Evolutionary conservation across 2,113 vertebrate genomes (phyloP).

Genomic region (Malurus melanocephalus): DNA sequence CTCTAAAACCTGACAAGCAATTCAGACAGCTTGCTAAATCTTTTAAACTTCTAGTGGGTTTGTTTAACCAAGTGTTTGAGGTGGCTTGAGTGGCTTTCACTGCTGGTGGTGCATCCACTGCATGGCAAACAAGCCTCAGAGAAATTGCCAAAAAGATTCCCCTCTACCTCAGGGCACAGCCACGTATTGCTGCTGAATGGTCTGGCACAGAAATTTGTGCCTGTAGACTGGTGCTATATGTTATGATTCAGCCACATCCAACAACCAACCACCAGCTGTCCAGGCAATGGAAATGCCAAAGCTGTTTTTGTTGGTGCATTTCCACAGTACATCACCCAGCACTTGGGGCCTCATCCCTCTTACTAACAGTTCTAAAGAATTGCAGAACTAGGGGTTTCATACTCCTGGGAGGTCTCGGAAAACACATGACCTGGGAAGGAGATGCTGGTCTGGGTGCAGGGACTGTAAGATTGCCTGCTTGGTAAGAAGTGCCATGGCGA

Average conservation of each 20-base stretch:
- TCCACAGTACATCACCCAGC: rapidly evolving
- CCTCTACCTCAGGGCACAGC: not conserved
- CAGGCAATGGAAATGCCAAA: not conserved
- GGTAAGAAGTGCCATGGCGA: not conserved
- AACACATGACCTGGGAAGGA: not conserved
- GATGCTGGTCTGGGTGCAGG: not conserved
- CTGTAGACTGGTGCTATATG: rapidly evolving
- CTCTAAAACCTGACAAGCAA: not conserved
- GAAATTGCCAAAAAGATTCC: no score
- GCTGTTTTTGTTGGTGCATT: not conserved
- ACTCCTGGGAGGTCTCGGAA: not conserved
- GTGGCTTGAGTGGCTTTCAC: not conserved
- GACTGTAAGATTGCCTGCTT: not conserved
- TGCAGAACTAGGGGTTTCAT: not conserved
- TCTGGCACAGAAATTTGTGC: not conserved
- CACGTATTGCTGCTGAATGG: not conserved
- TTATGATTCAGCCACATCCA: not conserved
- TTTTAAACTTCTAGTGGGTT: not conserved
- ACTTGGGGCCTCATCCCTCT: not conserved
- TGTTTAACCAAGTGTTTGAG: not conserved
- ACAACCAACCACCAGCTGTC: not conserved
- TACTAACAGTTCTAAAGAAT: rapidly evolving
- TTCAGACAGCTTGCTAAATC: not conserved
- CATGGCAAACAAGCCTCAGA: rapidly evolving
- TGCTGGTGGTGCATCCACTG: not conserved